Evolutionary conservation across 2,888 invertebrate species (phyloP).

Genomic region (Nomada fucata): DNA sequence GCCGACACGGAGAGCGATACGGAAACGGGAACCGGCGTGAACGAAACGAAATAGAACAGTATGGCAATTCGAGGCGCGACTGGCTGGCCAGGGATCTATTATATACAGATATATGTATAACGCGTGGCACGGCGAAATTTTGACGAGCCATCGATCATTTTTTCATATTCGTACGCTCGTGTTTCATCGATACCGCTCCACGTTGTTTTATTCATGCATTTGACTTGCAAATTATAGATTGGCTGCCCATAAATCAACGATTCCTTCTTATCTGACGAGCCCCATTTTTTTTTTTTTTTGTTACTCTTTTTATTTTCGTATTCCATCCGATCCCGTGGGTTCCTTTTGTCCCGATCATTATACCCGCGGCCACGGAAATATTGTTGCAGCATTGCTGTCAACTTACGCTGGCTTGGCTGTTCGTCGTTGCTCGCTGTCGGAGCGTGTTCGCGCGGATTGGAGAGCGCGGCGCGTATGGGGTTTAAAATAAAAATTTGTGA

Average conservation of each 20-base stretch:
- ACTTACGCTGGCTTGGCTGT: too few species aligned
- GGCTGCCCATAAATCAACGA: slow-evolving; percentile 61
- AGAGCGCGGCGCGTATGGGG: too few species aligned
- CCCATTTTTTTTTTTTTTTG: background rate
- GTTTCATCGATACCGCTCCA: slow-evolving; percentile 58
- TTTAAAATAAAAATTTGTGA: too few species aligned
- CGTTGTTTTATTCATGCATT: slow-evolving; percentile 62
- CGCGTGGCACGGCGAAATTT: slow-evolving; percentile 49
- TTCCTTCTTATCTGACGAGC: slow-evolving; percentile 45
- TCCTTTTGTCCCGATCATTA: background rate
- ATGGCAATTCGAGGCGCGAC: slow-evolving; percentile 29
- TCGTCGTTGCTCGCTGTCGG: too few species aligned
- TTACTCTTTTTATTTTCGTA: background rate
- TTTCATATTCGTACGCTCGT: slow-evolving; percentile 58
- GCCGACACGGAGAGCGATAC: too few species aligned
- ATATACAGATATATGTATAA: background rate
- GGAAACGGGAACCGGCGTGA: slow-evolving; percentile 40
- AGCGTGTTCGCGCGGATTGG: too few species aligned
- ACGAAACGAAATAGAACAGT: slow-evolving; percentile 53
- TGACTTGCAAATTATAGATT: slow-evolving; percentile 63
- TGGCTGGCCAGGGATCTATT: slow-evolving; percentile 25
- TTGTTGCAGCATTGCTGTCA: background rate
- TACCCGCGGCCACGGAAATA: too few species aligned
- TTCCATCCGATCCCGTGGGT: background rate
- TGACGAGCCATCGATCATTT: slow-evolving; percentile 65